These are phyloP conservation scores for Temnothorax longispinosus DNA, from an alignment of 1,140 invertebrate genomes.

Conservation along the genomic window DNA sequence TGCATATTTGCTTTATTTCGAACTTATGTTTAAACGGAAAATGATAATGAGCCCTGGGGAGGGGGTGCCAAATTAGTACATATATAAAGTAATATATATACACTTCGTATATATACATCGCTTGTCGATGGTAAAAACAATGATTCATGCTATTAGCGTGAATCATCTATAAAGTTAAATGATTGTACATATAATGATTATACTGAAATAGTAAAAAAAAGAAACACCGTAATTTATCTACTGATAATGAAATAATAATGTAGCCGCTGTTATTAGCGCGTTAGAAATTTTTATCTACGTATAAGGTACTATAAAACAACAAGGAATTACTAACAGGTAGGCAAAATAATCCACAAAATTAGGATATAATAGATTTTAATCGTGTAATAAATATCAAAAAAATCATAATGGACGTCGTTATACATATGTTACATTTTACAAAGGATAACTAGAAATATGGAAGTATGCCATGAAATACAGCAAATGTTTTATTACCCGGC, in stretches of 20 bases:
- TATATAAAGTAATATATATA: background rate
- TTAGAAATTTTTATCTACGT: constrained; percentile 17
- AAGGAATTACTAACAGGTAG: background rate
- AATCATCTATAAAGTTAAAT: constrained; percentile 36
- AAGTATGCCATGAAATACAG: background rate
- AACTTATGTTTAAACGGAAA: background rate
- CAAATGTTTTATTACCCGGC: background rate
- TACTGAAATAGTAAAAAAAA: constrained; percentile 2
- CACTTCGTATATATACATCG: background rate
- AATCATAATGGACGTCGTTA: constrained; percentile 6
- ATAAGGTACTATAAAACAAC: background rate
- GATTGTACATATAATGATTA: constrained; percentile 49
- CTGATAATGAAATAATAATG: background rate
- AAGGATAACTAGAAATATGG: background rate
- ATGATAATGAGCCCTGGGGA: background rate
- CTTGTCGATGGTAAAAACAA: background rate
- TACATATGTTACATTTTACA: background rate
- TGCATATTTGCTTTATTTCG: constrained; percentile 1
- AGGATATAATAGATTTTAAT: constrained; percentile 30
- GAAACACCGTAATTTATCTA: constrained; percentile 44
- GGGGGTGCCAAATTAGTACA: background rate
- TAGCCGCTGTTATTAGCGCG: background rate
- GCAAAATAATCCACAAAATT: constrained; percentile 30
- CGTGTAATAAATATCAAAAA: constrained; percentile 40
- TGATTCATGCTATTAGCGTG: constrained; percentile 1